A percentile compares a stretch with the other conserved stretches of the same genome.
Evolutionary conservation across 1,140 invertebrate species (phyloP).

Genomic region (Lordiphosa mommai): DNA sequence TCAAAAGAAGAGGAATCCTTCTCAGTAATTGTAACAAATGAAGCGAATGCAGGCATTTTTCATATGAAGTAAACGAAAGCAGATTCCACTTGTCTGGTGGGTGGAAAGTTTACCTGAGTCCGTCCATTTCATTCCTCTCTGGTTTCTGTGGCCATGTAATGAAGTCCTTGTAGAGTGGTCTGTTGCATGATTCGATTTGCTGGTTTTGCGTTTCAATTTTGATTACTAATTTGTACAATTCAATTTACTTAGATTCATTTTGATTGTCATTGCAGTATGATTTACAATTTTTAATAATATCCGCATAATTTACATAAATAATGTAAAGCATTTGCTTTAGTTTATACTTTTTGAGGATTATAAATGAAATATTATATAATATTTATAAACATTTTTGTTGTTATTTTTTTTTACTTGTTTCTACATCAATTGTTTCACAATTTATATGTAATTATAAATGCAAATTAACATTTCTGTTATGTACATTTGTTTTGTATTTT

Average conservation of each 20-base stretch:
- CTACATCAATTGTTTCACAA: too few species aligned
- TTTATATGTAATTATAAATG: too few species aligned
- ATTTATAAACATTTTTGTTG: too few species aligned
- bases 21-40: slow-evolving; percentile 52
- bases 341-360: too few species aligned
- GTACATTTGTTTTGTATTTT: too few species aligned
- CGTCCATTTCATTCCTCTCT: neutral
- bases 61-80: slow-evolving; percentile 17
- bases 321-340: too few species aligned
- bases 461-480: too few species aligned
- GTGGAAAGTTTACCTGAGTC: slow-evolving; percentile 1
- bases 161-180: slow-evolving; percentile 39
- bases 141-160: slow-evolving; percentile 25
- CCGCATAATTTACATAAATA: too few species aligned
- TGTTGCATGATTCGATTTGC: slow-evolving; percentile 25
- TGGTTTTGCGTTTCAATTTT: slow-evolving; percentile 20
- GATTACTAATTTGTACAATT: slow-evolving; percentile 16
- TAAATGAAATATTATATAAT: too few species aligned
- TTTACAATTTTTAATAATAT: slow-evolving; percentile 3
- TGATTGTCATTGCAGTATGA: neutral
- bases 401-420: too few species aligned
- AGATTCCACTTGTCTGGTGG: neutral
- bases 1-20: slow-evolving; percentile 8
- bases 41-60: slow-evolving; percentile 31
- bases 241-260: slow-evolving; percentile 42